A percentile compares a stretch with the other conserved stretches of the same genome.
phyloP scores from a whole-genome alignment of 2,797 vertebrate genomes.

The Xiphorhynchus erythropygius region DNA sequence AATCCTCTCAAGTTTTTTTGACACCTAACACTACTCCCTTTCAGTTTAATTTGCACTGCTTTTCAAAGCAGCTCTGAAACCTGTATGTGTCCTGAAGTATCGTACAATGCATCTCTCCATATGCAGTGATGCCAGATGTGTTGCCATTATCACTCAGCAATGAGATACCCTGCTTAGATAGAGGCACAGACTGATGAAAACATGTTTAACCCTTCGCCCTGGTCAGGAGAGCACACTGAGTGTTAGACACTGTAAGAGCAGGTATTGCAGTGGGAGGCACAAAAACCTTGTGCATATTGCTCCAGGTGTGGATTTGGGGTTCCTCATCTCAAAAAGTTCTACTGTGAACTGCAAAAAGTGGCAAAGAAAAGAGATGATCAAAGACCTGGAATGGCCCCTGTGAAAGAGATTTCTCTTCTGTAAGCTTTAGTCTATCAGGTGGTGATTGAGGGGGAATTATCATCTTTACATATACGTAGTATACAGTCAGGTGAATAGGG shows the following conservation, averaged over 20 bases:
- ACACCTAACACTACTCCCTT: background rate
- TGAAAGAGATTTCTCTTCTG: background rate
- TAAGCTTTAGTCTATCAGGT: background rate
- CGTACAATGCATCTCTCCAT: background rate
- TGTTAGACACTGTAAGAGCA: background rate
- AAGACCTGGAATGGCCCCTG: background rate
- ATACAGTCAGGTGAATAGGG: background rate
- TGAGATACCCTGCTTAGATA: background rate
- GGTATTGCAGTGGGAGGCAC: background rate
- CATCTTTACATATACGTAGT: background rate
- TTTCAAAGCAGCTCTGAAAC: background rate
- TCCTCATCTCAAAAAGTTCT: background rate
- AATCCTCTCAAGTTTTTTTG: slow-evolving; percentile 32
- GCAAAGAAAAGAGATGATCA: background rate
- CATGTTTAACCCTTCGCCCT: background rate
- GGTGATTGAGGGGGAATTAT: background rate
- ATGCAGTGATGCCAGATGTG: background rate
- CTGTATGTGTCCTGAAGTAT: background rate
- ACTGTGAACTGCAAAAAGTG: background rate
- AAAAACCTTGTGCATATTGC: accelerated
- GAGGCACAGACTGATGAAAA: background rate
- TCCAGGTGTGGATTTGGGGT: background rate
- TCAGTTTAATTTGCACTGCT: slow-evolving; percentile 24
- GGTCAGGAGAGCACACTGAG: background rate
- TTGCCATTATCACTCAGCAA: background rate